Percentiles rank a stretch among this genome's conserved stretches.
Evolutionary conservation across 30 jellyfish, hydroid and myxozoan species (phyloP).

Genomic region (Hydra vulgaris): DNA sequence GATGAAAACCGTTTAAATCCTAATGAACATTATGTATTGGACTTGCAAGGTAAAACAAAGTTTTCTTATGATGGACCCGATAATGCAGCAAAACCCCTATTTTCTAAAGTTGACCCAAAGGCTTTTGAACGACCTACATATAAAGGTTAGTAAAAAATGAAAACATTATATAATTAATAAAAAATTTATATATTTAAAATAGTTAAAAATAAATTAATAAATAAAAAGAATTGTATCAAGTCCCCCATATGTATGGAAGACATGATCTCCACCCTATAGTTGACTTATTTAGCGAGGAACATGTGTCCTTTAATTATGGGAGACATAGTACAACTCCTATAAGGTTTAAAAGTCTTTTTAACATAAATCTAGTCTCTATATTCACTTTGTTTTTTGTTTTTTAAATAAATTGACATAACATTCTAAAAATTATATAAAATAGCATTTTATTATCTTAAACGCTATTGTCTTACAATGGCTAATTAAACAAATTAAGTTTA

Average conservation of each 20-base stretch:
- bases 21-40: conserved; percentile 52
- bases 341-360: neutral
- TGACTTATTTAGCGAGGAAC: neutral
- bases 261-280: neutral
- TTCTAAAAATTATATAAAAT: no score
- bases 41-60: conserved; percentile 69
- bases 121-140: conserved; percentile 65
- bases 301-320: neutral
- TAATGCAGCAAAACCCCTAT: conserved; percentile 66
- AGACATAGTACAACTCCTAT: neutral
- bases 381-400: neutral
- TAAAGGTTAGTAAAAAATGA: conserved; percentile 29
- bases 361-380: neutral
- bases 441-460: neutral
- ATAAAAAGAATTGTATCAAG: neutral
- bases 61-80: conserved; percentile 92
- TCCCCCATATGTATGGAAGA: neutral
- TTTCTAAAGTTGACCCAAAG: conserved; percentile 44
- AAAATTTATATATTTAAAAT: neutral
- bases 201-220: no score
- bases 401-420: neutral
- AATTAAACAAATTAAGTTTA: no score
- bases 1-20: conserved; percentile 69
- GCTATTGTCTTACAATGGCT: neutral
- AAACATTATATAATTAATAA: neutral